Base-by-base conservation (phyloP, 2,888 invertebrate genomes). In the Spisula subtruncata region DNA sequence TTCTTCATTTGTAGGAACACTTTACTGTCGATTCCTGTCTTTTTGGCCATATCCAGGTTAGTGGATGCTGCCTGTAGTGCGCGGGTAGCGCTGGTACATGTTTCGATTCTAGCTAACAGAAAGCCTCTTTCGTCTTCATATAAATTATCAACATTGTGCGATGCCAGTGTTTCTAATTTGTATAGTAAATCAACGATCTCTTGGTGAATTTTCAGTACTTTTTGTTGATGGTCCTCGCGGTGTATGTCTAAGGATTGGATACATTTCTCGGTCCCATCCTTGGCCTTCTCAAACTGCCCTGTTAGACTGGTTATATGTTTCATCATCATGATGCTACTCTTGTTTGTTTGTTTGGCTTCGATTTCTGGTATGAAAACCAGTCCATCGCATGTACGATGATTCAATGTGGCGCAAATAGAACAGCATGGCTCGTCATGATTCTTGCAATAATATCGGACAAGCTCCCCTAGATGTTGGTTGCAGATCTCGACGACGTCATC, bases 11-110 rank as follows among this genome's bases (percentile, higher is more conserved):
- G 92, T n/a, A 92, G 88, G 75, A 92, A 92, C 2, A 85, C 80
- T 87, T 88, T 92, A 48, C 90, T 92, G 25, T 92, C 92, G 32
- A 92, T 89, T 0, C 91, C 90, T 86, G 91, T 92, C 83, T 91
- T 87, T 41, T 81, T 83, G 20, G 91, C 91, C 71, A 91, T 86
- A 32, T 89, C 86, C 0, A 92, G 89, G n/a, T 88, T 83, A 75
- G 66, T 60, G 14, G 86, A 85, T 0, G 89, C 90, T 18, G 87
- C 54, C 41, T 87, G 88, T 35, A 92, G 84, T 41, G 81, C 18
- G 79, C 81, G 82, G 8, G 91, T 86, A 8, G 89, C 87, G n/a
- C 91, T 90, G 29, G 83, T 86, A 51, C 90, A 89, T 18, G 83
- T 51, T 18, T 87, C 88, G 16, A 89, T 82, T 75, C 92, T 86